A percentile compares a stretch with the other conserved stretches of the same genome.
Evolutionary conservation across 2,888 invertebrate species (phyloP).

Genomic region (Dromius quadrimaculatus): DNA sequence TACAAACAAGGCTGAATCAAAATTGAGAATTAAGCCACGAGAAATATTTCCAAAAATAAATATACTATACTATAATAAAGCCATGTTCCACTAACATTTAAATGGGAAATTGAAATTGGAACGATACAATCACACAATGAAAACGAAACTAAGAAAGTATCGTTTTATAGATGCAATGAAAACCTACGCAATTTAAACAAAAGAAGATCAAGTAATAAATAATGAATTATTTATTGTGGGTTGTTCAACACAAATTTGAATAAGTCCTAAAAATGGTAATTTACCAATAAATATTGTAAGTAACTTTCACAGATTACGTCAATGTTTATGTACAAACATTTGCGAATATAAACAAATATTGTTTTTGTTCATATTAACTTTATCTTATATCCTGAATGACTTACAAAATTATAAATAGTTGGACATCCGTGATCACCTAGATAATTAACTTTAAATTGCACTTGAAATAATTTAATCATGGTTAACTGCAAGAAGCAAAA

Average conservation of each 20-base stretch:
- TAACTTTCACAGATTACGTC: constrained; percentile 8
- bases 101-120: constrained; percentile 2
- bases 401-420: background rate
- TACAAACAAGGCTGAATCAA: constrained; percentile 21
- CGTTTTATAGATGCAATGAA: constrained; percentile 2
- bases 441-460: background rate
- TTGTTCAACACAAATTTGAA: background rate
- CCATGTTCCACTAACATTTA: constrained; percentile 18
- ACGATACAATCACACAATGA: background rate
- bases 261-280: constrained; percentile 9
- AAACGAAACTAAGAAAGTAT: constrained; percentile 11
- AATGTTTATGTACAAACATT: constrained; percentile 6
- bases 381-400: background rate
- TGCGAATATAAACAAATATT: constrained; percentile 2
- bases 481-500: background rate
- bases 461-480: background rate
- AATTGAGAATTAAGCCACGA: too few species aligned
- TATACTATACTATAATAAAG: background rate
- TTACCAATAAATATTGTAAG: too few species aligned
- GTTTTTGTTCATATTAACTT: background rate
- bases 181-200: constrained; percentile 7
- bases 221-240: constrained; percentile 5
- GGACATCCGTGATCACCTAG: background rate
- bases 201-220: constrained; percentile 14
- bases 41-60: too few species aligned